Evolutionary conservation across 2,888 invertebrate genomes (phyloP), one percentile per base, ranked within the genome.

Genomic region (Ariolimax columbianus): DNA sequence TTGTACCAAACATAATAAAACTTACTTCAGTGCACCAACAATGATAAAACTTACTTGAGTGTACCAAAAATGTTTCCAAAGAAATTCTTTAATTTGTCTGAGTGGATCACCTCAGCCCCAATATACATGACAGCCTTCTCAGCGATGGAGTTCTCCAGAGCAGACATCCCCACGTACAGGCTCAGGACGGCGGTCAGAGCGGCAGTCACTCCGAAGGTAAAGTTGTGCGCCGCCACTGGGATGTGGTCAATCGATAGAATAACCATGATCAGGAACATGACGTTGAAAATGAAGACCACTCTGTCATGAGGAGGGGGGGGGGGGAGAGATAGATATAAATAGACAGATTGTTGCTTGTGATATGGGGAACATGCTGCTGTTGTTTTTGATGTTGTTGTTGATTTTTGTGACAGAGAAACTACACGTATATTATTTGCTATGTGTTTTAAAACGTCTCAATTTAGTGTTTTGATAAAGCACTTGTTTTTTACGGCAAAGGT

Each of bases 91-190:
- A 89, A 77, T 36, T 84, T 89, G 55, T 88, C 89, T 19, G 84
- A 80, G 26, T 87, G 73, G 38, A 89, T 66, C 23, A 89, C 81
- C 83, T 91, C 91, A 40, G 86, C 73, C 11, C 91, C 91, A 40
- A 90, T 84, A 70, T 86, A 89, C 81, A 91, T 86, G 77, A 91
- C 87, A 26, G 89, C 84, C 78, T 91, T 91, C 86, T 91, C 91
- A 33, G 90, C 91, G 68, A 90, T 89, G 47, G 91, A 90, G 87
- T 91, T 91, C 40, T 88, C 88, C 40, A 91, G 86, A 55, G 88
- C 86, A 3, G 89, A 89, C 79, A 89, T 88, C 33, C 89, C 85
- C 30, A 90, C 82, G 79, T 90, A 91, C 55, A 89, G 81, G 55
- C 87, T 88, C 19, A 85, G 78, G 26, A 89, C 30, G 6, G 88